Evolutionary conservation across 2,797 vertebrate species (phyloP).

Genomic region (Arnoldichthys spilopterus): DNA sequence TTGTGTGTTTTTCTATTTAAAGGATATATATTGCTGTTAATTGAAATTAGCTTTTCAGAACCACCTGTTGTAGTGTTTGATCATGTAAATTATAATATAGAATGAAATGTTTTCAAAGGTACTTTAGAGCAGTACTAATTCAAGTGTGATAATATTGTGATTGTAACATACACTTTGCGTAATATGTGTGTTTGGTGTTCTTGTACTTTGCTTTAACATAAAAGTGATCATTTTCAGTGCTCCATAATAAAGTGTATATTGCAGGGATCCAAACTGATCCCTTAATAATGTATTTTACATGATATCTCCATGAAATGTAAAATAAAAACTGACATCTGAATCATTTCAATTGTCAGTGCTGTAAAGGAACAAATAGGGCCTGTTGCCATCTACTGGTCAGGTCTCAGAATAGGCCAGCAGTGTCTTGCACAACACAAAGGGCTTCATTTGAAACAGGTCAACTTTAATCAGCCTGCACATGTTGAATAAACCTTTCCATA

Average conservation of each 20-base stretch:
- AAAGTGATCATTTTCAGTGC: slow-evolving; percentile 1
- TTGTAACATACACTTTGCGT: neutral
- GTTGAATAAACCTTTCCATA: too few species aligned
- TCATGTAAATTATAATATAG: neutral
- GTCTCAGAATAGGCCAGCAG: neutral
- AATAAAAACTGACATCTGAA: neutral
- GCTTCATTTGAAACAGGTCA: neutral
- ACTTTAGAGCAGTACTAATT: neutral
- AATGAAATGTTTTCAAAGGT: neutral
- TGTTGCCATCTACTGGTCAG: neutral
- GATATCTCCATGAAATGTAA: neutral
- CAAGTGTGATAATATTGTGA: neutral
- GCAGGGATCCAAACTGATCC: neutral
- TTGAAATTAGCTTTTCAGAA: neutral
- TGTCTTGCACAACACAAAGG: neutral
- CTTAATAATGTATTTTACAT: neutral
- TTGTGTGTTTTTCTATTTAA: neutral
- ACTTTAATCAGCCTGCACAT: too few species aligned
- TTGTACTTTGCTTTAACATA: neutral
- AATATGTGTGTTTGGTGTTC: neutral
- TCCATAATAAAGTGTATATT: slow-evolving; percentile 5
- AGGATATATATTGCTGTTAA: neutral
- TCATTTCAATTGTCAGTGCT: neutral
- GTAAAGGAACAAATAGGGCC: neutral
- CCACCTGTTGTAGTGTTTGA: neutral